A percentile compares a stretch with the other conserved stretches of the same genome.
Conservation (phyloP, 2,888 invertebrate genomes). For the Temnothorax unifasciatus region DNA sequence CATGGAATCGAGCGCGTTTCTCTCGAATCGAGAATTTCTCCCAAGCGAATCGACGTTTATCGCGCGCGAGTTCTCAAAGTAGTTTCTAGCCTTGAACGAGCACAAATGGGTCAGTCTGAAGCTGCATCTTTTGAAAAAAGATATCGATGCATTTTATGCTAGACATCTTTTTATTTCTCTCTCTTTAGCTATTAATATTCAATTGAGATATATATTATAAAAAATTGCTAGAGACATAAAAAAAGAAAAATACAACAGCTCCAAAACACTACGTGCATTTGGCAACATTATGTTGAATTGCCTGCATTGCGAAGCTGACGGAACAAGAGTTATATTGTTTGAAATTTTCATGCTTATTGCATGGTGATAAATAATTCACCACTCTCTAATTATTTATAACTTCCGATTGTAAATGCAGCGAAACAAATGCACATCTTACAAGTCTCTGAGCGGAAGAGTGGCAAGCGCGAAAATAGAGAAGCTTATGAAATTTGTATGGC, state of each 20-base stretch:
- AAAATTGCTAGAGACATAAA: neutral
- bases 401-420: neutral
- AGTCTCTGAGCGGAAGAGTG: neutral
- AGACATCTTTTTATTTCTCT: neutral
- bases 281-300: neutral
- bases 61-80: conserved; percentile 58
- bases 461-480: neutral
- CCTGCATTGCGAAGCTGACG: neutral
- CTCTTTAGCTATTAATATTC: neutral
- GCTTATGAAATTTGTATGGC: neutral
- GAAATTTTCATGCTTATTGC: neutral
- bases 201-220: neutral
- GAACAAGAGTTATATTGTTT: neutral
- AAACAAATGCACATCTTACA: neutral
- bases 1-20: conserved; percentile 71
- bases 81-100: conserved; percentile 61
- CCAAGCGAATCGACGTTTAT: conserved; percentile 66
- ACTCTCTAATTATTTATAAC: conserved; percentile 27
- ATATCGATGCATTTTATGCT: neutral
- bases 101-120: conserved; percentile 24
- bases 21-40: conserved; percentile 71
- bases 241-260: neutral
- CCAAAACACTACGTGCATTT: neutral
- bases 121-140: neutral
- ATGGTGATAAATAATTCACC: conserved; percentile 1